Evolutionary conservation across 1,140 invertebrate species (phyloP).

Genomic region (Drosophila pseudoananassae): DNA sequence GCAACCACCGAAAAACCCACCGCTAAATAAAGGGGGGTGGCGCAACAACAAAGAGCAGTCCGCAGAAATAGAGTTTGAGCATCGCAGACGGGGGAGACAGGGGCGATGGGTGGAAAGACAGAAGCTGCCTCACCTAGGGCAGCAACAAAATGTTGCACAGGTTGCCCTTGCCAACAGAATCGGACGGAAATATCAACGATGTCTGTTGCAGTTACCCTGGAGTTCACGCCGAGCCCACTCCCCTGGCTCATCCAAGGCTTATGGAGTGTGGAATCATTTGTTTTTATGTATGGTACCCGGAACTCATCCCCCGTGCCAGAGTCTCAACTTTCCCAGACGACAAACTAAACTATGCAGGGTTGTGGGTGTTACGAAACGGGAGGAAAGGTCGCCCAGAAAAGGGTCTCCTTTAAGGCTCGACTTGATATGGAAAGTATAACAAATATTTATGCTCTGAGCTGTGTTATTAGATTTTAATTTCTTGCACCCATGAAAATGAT

Average conservation of each 20-base stretch:
- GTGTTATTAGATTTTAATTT: conserved; percentile 83
- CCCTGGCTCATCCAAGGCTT: conserved; percentile 17
- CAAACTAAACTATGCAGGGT: conserved; percentile 68
- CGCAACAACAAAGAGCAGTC: conserved; percentile 73
- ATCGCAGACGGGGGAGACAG: conserved; percentile 30
- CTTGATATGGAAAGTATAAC: conserved; percentile 72
- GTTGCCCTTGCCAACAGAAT: conserved; percentile 61
- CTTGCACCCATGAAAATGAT: conserved; percentile 73
- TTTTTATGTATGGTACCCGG: conserved; percentile 54
- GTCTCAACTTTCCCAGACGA: conserved; percentile 9
- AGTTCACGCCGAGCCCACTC: conserved; percentile 9
- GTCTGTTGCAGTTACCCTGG: conserved; percentile 65
- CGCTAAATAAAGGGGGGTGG: conserved; percentile 17
- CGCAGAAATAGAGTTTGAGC: conserved; percentile 42
- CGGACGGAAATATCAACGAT: conserved; percentile 50
- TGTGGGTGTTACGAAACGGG: conserved; percentile 16
- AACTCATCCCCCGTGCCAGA: conserved; percentile 11
- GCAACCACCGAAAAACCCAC: conserved; percentile 72
- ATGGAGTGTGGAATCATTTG: conserved; percentile 76
- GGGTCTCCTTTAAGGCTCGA: conserved; percentile 16
- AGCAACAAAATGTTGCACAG: conserved; percentile 68
- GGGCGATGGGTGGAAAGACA: conserved; percentile 27
- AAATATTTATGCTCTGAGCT: conserved; percentile 82
- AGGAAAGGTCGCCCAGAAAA: conserved; percentile 22
- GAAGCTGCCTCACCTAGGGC: conserved; percentile 56